These are phyloP conservation scores for Istiophorus platypterus DNA, from an alignment of 2,113 vertebrate genomes.

Conservation along the genomic window DNA sequence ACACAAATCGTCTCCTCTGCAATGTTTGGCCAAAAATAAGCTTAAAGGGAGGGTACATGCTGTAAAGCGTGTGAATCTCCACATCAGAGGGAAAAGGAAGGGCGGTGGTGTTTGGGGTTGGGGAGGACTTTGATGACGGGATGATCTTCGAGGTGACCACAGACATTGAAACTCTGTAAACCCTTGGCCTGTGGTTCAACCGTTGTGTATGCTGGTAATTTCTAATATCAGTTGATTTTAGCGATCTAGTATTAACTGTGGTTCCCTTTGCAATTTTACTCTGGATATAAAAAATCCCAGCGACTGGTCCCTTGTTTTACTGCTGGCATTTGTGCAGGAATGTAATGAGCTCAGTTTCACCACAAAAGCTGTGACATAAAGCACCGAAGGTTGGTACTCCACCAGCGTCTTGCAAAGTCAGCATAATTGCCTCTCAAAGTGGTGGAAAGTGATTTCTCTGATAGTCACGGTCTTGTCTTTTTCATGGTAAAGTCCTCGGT, in stretches of 20 bases:
- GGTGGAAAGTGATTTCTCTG: neutral
- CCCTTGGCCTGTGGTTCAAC: slow-evolving; percentile 3
- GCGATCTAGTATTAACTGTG: slow-evolving; percentile 1
- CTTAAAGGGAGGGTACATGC: slow-evolving; percentile 57
- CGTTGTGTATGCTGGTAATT: slow-evolving; percentile 1
- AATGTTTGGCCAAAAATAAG: slow-evolving; percentile 84
- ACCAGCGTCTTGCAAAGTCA: slow-evolving; percentile 27
- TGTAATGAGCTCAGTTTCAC: slow-evolving; percentile 49
- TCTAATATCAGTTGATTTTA: slow-evolving; percentile 8
- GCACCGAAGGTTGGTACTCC: slow-evolving; percentile 1
- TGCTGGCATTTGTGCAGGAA: slow-evolving; percentile 41
- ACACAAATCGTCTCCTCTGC: slow-evolving; percentile 78
- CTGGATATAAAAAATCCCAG: neutral
- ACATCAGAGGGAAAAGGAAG: slow-evolving; percentile 71
- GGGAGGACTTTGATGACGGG: slow-evolving; percentile 67
- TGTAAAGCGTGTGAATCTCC: slow-evolving; percentile 67
- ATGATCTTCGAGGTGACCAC: slow-evolving; percentile 58
- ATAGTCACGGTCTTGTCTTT: neutral
- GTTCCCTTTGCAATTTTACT: slow-evolving; percentile 11
- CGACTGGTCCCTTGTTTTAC: slow-evolving; percentile 32
- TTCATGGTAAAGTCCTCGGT: neutral
- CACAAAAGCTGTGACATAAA: slow-evolving; percentile 15
- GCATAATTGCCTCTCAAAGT: slow-evolving; percentile 12
- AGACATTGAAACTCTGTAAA: slow-evolving; percentile 50
- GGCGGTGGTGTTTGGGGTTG: slow-evolving; percentile 56